A percentile compares a stretch with the other conserved stretches of the same genome.
These are phyloP conservation scores for Aleiodes alternator DNA, from an alignment of 2,888 invertebrate genomes.

Conservation along the genomic window DNA sequence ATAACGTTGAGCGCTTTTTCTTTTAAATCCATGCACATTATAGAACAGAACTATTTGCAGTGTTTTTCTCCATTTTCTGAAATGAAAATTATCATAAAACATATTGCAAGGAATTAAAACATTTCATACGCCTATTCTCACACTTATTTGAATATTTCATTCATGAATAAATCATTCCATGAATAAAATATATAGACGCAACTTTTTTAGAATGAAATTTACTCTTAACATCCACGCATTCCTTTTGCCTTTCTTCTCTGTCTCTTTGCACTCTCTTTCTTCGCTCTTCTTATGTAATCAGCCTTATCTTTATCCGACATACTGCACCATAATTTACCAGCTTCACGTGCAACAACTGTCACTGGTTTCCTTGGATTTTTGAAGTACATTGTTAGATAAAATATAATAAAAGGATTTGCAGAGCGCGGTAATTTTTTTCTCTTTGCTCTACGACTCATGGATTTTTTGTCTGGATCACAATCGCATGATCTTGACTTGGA, in stretches of 20 bases:
- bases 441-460: conserved; percentile 32
- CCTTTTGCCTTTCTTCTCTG: conserved; percentile 15
- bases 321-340: conserved; percentile 63
- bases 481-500: conserved; percentile 22
- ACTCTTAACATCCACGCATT: conserved; percentile 34
- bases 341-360: conserved; percentile 62
- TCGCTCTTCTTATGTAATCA: conserved; percentile 58
- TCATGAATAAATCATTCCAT: too few species aligned
- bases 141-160: too few species aligned
- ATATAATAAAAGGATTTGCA: conserved; percentile 65
- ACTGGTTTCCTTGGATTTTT: conserved; percentile 57
- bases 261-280: conserved; percentile 50
- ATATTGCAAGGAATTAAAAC: too few species aligned
- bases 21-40: conserved; percentile 1
- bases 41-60: background rate
- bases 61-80: background rate
- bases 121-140: too few species aligned
- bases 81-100: conserved; percentile 7
- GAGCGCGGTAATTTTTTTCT: conserved; percentile 49
- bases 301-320: conserved; percentile 58
- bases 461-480: conserved; percentile 32
- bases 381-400: conserved; percentile 63
- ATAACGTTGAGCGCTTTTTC: conserved; percentile 5
- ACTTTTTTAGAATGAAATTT: background rate
- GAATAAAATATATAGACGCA: too few species aligned